These are phyloP conservation scores for Colossoma macropomum DNA, from an alignment of 2,113 vertebrate species.

Conservation along the genomic window DNA sequence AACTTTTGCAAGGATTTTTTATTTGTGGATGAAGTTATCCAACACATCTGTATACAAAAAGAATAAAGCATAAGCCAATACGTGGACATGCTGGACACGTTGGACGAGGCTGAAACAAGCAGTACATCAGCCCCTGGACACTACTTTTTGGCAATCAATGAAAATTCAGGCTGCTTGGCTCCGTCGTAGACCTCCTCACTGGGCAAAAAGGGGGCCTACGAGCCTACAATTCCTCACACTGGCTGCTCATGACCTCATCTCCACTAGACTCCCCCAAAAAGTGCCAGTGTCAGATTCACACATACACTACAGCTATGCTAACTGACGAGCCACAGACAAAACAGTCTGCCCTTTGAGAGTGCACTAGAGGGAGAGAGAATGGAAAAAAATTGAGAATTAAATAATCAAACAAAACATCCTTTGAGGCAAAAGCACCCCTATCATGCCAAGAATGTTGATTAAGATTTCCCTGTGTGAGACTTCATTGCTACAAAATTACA, in stretches of 20 bases:
- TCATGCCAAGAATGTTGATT: conserved; percentile 63
- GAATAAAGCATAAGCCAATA: background rate
- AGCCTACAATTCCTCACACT: conserved; percentile 22
- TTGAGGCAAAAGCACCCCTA: conserved; percentile 55
- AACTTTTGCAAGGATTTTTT: background rate
- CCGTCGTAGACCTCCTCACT: conserved; percentile 21
- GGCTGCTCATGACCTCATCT: conserved; percentile 23
- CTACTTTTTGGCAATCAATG: conserved; percentile 8
- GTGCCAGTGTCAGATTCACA: conserved; percentile 39
- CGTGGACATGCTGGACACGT: background rate
- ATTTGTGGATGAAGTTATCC: conserved; percentile 4
- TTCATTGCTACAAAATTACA: conserved; percentile 61
- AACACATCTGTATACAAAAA: background rate
- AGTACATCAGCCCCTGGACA: background rate
- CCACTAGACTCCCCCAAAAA: conserved; percentile 25
- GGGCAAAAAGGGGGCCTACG: background rate
- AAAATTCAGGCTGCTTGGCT: conserved; percentile 29
- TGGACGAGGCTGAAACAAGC: background rate
- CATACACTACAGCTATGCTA: conserved; percentile 15
- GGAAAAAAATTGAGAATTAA: conserved; percentile 35
- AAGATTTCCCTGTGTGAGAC: conserved; percentile 61
- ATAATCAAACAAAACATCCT: conserved; percentile 61
- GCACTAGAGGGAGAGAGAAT: background rate
- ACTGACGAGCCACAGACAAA: conserved; percentile 31
- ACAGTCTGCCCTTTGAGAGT: conserved; percentile 28